Evolutionary conservation across 2,113 vertebrate species (phyloP), one percentile per base, ranked within the genome.

Genomic region (Microcebus tavaratra): DNA sequence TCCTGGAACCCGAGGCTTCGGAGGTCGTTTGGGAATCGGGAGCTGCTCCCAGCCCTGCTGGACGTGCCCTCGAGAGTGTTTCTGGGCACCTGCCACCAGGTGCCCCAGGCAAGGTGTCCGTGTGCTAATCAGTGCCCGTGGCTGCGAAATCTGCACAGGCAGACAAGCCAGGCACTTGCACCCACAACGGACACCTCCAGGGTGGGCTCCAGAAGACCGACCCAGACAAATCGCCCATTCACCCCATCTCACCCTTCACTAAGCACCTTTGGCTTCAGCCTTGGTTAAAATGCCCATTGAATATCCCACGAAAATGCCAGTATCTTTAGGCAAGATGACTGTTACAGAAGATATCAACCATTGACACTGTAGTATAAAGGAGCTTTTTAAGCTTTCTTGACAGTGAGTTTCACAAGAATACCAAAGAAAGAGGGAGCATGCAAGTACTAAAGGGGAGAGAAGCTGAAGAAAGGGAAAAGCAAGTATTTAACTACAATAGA

Each of bases 31-130:
- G 53, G 92, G 65, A 59, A 48, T 45, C 29, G 15, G 70, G 80
- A 70, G 57, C 27, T 20, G 17, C 50, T 75, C 50, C n/a, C 67
- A 25, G 13, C 15, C 42, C 85, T n/a, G 45, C 4, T 3, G 84
- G 55, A 18, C 23, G 2, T 5, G 34, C n/a, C 36, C 45, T 87
- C 0, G 0, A 1, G 34, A 70, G 48, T 9, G 31, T 61, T 25
- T 67, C 81, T 86, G 68, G 81, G 14, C 82, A 68, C 21, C 39
- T 31, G 29, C 59, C 59, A 13, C 67, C 88, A 61, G n/a, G 21
- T 12, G 27, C 31, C 34, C 57, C 65, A 61, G 84, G 88, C 84
- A 94, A 80, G 63, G 84, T 95, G 88, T 96, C 90, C 3, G 0
- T 36, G 27, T 96, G 90, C 76, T 95, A 96, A 59, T 21, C 36